Base-by-base conservation (phyloP, 2,797 vertebrate species). In the Rachycentron canadum region DNA sequence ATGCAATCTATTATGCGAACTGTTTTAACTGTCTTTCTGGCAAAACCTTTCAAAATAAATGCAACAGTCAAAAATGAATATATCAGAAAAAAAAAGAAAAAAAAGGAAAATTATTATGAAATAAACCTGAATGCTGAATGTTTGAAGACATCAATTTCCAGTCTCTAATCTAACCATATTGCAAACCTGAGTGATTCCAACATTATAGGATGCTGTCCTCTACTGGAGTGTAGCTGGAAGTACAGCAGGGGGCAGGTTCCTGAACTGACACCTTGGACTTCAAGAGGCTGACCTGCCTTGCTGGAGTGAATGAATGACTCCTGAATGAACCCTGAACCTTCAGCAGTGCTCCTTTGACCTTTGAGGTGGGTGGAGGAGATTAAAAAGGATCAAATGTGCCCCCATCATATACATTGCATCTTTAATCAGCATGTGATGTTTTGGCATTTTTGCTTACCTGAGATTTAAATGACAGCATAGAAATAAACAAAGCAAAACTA, bases 151-250 rank as follows among this genome's bases (percentile, higher is more conserved):
- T 3, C 30, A 32, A 32, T 32, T 32, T 32, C 30, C 30, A 32
- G 30, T 32, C 30, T 32, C 30, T 32, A n/a, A n/a, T n/a, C n/a
- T n/a, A n/a, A n/a, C n/a, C n/a, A n/a, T n/a, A n/a, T n/a, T n/a
- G n/a, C n/a, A n/a, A n/a, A n/a, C n/a, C n/a, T n/a, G 32, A 32
- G 32, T 32, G 32, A 7, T 32, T 32, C 32, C 32, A 68, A 56
- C 16, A 53, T 70, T 56, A 71, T 34, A 57, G 28, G 64, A 25
- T 81, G 83, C 83, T 60, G 87, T 47, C 86, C 88, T 91, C 91
- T 89, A 79, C 84, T 87, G 90, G 76, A 55, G 14, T 13, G 23
- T 4, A 63, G 34, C 9, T 57, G 25, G 12, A 81, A 68, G 62
- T 80, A 68, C 83, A 88, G 26, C 43, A 70, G 23, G 5, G 38